Evolutionary conservation across 1,140 invertebrate genomes (phyloP), one percentile per base, ranked within the genome.

Genomic region (Adoxophyes honmai): DNA sequence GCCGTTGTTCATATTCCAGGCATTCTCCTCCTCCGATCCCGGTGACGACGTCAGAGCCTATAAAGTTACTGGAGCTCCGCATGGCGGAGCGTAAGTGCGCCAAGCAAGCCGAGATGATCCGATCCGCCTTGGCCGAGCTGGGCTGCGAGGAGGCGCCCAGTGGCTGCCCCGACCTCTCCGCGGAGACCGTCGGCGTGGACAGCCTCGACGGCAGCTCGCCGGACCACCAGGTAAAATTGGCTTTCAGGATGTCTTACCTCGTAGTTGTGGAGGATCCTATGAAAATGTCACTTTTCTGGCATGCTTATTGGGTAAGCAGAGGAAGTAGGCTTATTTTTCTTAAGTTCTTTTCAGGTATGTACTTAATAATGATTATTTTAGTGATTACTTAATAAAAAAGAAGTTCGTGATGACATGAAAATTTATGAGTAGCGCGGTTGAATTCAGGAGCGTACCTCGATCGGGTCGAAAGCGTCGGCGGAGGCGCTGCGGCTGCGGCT

Each of bases 61-160:
- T 81, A 3, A 88, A 89, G 60, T 57, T 90, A 5, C 38, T 86
- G 33, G 86, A 89, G 69, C 75, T 97, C 39, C 92, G 93, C 56
- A 96, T 95, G 73, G 92, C 93, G 60, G 95, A 97, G 80, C 92
- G 95, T 52, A 96, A 95, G 78, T 92, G 96, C 71, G 91, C 93
- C 34, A 93, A 93, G 61, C 93, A 97, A 77, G 92, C 93, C 4
- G 95, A 97, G 65, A 91, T 96, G 62, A 96, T 98, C 55, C 92
- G 94, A 62, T 91, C 92, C 34, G 94, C 96, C n/a, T 86, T 98
- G 34, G 94, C 94, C 59, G 94, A 96, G 77, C 90, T 97, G 4
- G 96, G 96, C 33, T 96, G 95, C 67, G 95, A 96, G 80, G 94
- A 96, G 86, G 91, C 95, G 38, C 96, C 96, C 18, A 93, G 93